Evolutionary conservation across 2,797 vertebrate species (phyloP).

Genomic region (Nyctalus aviator): DNA sequence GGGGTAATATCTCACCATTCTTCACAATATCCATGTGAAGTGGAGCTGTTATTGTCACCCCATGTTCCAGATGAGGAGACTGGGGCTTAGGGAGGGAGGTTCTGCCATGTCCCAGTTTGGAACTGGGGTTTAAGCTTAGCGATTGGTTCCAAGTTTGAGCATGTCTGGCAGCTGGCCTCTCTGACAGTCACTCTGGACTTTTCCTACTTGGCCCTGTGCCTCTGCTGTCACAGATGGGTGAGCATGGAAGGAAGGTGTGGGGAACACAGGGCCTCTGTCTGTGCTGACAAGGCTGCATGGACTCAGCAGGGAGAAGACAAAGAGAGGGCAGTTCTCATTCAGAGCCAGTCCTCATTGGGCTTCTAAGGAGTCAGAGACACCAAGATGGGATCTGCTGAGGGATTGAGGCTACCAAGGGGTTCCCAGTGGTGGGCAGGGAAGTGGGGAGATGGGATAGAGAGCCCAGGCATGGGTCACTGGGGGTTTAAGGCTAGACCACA

Average conservation of each 20-base stretch:
- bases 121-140: neutral
- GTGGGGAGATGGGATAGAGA: neutral
- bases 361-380: fast-evolving
- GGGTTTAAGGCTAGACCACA: neutral
- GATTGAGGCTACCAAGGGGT: neutral
- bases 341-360: neutral
- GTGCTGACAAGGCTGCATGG: neutral
- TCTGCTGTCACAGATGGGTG: neutral
- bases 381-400: neutral
- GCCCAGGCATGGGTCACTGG: neutral
- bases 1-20: neutral
- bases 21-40: neutral
- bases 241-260: neutral
- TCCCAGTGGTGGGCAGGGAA: neutral
- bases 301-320: neutral
- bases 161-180: neutral
- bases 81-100: neutral
- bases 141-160: neutral
- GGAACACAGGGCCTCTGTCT: neutral
- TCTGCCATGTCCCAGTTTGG: neutral
- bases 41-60: neutral
- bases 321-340: neutral
- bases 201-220: too few relatives aligned
- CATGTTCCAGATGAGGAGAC: neutral
- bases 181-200: neutral